Conservation (phyloP, 2,797 vertebrate genomes). For the Trematomus bernacchii region DNA sequence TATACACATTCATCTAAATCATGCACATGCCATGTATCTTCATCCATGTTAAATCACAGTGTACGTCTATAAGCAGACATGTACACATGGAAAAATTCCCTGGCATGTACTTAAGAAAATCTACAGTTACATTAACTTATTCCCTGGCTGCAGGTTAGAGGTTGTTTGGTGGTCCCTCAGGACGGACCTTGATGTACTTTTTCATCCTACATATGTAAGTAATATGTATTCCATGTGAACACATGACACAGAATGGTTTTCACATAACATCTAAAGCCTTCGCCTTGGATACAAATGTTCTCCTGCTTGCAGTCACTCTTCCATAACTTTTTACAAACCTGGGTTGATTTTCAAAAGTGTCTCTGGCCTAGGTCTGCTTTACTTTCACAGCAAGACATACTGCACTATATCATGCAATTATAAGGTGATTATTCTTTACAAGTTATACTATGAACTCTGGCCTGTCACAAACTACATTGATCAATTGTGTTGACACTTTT, state of each 20-base stretch:
- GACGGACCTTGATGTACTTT: conserved; percentile 77
- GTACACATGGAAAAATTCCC: conserved; percentile 75
- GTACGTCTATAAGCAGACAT: conserved; percentile 55
- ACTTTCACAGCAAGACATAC: conserved; percentile 42
- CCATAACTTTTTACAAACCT: conserved; percentile 59
- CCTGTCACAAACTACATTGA: conserved; percentile 26
- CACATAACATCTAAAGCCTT: conserved; percentile 76
- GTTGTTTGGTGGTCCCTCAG: conserved; percentile 79
- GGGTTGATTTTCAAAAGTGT: conserved; percentile 53
- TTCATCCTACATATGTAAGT: conserved; percentile 84
- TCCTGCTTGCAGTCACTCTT: conserved; percentile 68
- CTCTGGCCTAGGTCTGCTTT: conserved; percentile 40
- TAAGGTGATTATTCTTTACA: conserved; percentile 62
- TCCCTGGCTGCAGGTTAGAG: conserved; percentile 78
- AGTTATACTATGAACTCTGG: conserved; percentile 22
- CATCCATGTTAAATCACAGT: conserved; percentile 44
- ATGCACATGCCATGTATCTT: conserved; percentile 30
- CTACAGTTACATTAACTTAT: conserved; percentile 81
- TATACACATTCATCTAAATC: conserved; percentile 26
- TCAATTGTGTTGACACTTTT: not conserved
- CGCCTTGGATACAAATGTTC: conserved; percentile 70
- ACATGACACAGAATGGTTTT: conserved; percentile 80
- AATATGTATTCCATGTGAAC: conserved; percentile 85
- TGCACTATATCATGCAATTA: conserved; percentile 56
- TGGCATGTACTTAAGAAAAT: conserved; percentile 81